Evolutionary conservation across 2,888 invertebrate species (phyloP).

Genomic region (Cataglyphis cursor): DNA sequence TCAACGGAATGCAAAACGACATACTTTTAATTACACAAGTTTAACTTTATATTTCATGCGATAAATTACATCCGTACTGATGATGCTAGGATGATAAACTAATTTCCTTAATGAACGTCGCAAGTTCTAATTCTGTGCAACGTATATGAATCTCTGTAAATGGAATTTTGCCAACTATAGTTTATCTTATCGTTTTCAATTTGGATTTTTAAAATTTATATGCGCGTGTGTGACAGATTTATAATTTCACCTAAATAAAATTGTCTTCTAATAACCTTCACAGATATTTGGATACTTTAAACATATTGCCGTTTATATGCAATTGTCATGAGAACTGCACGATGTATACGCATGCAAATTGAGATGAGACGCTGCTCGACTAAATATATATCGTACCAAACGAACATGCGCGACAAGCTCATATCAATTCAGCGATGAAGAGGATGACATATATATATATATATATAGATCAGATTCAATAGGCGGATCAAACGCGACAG

Average conservation of each 20-base stretch:
- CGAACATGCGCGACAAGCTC: slow-evolving; percentile 59
- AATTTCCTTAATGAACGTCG: slow-evolving; percentile 34
- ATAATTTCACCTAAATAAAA: slow-evolving; percentile 1
- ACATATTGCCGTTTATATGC: background rate
- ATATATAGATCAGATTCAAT: slow-evolving; percentile 51
- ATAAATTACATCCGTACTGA: slow-evolving; percentile 32
- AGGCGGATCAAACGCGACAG: slow-evolving; percentile 62
- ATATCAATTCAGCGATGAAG: slow-evolving; percentile 56
- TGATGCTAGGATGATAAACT: slow-evolving; percentile 29
- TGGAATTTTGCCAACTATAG: slow-evolving; percentile 13
- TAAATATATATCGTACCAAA: slow-evolving; percentile 25
- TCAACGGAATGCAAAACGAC: slow-evolving; percentile 30
- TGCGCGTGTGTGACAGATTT: background rate
- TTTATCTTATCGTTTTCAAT: background rate
- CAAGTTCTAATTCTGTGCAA: slow-evolving; percentile 27
- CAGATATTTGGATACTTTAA: background rate
- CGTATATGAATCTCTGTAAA: slow-evolving; percentile 1
- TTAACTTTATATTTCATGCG: slow-evolving; percentile 32
- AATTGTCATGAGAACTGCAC: background rate
- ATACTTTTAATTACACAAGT: slow-evolving; percentile 35
- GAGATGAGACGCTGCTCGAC: background rate
- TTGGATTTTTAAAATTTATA: background rate
- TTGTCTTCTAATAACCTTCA: background rate
- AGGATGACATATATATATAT: background rate
- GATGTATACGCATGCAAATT: background rate